phyloP scores from a whole-genome alignment of 2,113 vertebrate species.

The Mus musculus region GRCm39 chr3:61573001-61573500 shows the following conservation, averaged over 20 bases:
- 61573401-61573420: background rate
- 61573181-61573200: no score
- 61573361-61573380: background rate
- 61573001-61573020: background rate
- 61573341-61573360: background rate
- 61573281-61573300: background rate
- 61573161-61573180: no score
- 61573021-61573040: background rate
- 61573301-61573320: background rate
- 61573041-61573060: background rate
- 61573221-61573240: background rate
- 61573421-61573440: rapidly evolving
- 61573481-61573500: background rate
- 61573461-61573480: background rate
- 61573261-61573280: background rate
- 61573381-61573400: background rate
- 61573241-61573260: background rate
- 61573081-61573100: background rate
- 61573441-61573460: background rate
- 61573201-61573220: no score
- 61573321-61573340: background rate
- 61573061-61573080: background rate
- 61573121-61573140: background rate
- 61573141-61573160: no score
- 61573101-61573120: background rate